Conservation (phyloP, 2,797 vertebrate genomes). For the Neopelma chrysocephalum region DNA sequence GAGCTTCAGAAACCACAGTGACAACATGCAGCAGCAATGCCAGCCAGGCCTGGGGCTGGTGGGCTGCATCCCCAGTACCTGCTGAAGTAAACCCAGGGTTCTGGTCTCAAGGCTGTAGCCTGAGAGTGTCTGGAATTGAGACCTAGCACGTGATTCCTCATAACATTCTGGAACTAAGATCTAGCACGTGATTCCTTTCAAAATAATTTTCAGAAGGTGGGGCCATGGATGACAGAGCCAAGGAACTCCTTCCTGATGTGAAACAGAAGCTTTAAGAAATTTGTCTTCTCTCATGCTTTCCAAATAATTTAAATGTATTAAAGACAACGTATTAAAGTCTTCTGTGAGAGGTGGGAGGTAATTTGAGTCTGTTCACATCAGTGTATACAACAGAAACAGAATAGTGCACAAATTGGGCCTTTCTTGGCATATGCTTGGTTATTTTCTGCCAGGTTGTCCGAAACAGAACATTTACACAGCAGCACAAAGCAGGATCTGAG, state of each 20-base stretch:
- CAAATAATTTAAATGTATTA: neutral
- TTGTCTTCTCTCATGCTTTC: neutral
- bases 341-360: neutral
- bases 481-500: conserved; percentile 69
- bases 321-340: neutral
- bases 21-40: neutral
- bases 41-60: neutral
- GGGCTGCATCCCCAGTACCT: neutral
- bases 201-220: neutral
- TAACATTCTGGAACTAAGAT: neutral
- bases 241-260: neutral
- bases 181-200: neutral
- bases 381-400: neutral
- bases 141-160: neutral
- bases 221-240: neutral
- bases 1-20: neutral
- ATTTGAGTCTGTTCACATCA: neutral
- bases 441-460: conserved; percentile 79
- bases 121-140: neutral
- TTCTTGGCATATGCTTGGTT: neutral
- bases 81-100: neutral
- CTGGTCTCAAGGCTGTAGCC: neutral
- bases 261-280: neutral
- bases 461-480: conserved; percentile 69
- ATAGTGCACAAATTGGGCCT: neutral